phyloP scores from a whole-genome alignment of 2,113 vertebrate genomes.

The Pluvianellus socialis region DNA sequence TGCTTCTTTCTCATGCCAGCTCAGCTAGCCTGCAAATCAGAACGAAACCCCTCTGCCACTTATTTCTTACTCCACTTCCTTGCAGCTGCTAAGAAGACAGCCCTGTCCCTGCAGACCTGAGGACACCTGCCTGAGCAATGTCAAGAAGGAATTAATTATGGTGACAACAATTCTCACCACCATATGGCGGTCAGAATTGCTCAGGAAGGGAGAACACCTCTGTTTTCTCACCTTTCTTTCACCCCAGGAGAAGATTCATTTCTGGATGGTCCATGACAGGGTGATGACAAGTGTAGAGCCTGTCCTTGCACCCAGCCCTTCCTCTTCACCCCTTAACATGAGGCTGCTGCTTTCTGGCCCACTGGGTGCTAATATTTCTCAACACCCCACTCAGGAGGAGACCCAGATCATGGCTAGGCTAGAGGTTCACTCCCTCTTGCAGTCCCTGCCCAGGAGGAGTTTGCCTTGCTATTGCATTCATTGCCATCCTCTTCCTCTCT shows the following conservation, averaged over 20 bases:
- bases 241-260: background rate
- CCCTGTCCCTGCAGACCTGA: background rate
- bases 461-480: background rate
- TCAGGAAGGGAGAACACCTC: background rate
- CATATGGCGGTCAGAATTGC: constrained; percentile 20
- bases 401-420: background rate
- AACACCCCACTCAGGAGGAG: background rate
- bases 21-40: background rate
- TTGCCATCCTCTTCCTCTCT: background rate
- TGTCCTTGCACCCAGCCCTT: background rate
- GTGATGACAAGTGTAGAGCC: background rate
- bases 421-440: background rate
- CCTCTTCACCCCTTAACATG: background rate
- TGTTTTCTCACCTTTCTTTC: background rate
- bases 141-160: background rate
- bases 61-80: background rate
- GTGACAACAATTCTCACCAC: background rate
- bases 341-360: background rate
- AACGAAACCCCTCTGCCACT: background rate
- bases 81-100: background rate
- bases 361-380: background rate
- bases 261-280: background rate
- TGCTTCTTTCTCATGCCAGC: background rate
- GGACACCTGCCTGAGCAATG: background rate
- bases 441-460: background rate